A percentile compares a stretch with the other conserved stretches of the same genome.
phyloP scores from a whole-genome alignment of 2,113 vertebrate genomes.

The Malurus elegans region DNA sequence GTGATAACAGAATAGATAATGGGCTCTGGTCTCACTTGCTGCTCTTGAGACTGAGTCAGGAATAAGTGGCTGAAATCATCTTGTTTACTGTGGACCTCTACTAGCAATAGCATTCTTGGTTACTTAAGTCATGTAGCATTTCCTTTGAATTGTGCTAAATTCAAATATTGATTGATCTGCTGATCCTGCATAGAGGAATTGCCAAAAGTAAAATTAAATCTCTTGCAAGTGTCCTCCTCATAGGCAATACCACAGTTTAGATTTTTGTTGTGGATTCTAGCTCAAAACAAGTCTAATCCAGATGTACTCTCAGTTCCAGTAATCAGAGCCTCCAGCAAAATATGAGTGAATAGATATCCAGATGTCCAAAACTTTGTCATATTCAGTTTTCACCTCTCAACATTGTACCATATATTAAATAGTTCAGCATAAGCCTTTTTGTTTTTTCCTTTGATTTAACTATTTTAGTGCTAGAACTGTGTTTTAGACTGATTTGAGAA shows the following conservation, averaged over 20 bases:
- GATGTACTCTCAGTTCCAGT: fast-evolving
- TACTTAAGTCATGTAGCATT: neutral
- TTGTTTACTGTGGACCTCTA: neutral
- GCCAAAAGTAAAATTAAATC: neutral
- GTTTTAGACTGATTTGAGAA: neutral
- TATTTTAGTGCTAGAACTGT: neutral
- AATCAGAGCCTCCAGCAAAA: neutral
- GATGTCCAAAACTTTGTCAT: neutral
- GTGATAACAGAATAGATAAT: neutral
- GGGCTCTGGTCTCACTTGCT: neutral
- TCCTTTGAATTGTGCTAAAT: neutral
- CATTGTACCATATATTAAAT: neutral
- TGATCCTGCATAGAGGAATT: neutral
- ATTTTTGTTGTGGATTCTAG: neutral
- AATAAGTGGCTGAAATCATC: neutral
- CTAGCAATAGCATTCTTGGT: neutral
- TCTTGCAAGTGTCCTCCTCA: neutral
- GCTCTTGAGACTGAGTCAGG: neutral
- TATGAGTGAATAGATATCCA: neutral
- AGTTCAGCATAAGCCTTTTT: neutral
- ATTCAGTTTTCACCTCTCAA: neutral
- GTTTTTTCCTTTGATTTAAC: neutral
- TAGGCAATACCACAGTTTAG: neutral
- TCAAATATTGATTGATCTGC: neutral
- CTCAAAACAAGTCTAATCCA: neutral